Conservation (phyloP, 1,140 invertebrate species). For the Brachystomella parvula region DNA sequence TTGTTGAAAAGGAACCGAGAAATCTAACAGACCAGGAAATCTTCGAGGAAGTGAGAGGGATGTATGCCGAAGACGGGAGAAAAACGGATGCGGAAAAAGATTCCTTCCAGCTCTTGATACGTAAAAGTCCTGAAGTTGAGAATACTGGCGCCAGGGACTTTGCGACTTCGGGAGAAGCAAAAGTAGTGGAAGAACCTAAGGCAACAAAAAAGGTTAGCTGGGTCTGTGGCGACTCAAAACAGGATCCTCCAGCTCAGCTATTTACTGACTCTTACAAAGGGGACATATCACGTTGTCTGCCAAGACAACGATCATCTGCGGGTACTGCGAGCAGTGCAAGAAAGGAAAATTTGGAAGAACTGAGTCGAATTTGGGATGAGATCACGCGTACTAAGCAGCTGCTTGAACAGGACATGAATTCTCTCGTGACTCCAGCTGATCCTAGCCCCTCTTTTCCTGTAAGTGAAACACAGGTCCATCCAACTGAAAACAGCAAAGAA, state of each 20-base stretch:
- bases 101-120: not conserved
- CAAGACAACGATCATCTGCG: slow-evolving; percentile 1
- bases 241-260: not conserved
- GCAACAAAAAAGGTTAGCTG: not conserved
- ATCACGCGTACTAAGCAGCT: slow-evolving; percentile 22
- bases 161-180: not conserved
- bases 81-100: not conserved
- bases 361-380: slow-evolving; percentile 23
- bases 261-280: not conserved
- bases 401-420: slow-evolving; percentile 23
- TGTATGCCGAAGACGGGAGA: slow-evolving; percentile 7
- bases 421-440: not conserved
- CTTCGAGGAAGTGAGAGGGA: not conserved
- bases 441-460: not conserved
- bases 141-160: not conserved
- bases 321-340: not conserved
- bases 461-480: not conserved
- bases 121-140: not conserved
- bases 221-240: not conserved
- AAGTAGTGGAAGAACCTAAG: not conserved
- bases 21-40: slow-evolving; percentile 10
- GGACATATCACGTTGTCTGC: slow-evolving; percentile 14
- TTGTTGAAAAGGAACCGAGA: slow-evolving; percentile 1
- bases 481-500: not conserved
- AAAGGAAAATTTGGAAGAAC: slow-evolving; percentile 18